Percentiles rank a stretch among this genome's conserved stretches.
phyloP scores from a whole-genome alignment of 2,888 invertebrate genomes.

The Cantharis flavilabris region DNA sequence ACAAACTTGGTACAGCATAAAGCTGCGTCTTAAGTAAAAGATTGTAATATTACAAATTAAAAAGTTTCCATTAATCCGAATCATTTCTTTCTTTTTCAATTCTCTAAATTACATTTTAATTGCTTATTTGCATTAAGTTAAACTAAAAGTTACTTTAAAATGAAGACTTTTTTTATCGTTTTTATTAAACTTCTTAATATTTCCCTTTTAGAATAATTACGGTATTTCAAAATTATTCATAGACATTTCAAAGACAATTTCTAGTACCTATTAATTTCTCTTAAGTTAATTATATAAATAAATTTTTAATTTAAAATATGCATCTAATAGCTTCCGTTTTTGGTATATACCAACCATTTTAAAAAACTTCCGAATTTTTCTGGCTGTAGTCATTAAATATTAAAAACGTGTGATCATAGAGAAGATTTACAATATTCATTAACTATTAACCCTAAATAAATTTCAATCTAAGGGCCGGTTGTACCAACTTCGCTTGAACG shows the following conservation, averaged over 20 bases:
- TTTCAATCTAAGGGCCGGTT: too few relatives aligned
- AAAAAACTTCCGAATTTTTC: too few relatives aligned
- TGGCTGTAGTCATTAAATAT: too few relatives aligned
- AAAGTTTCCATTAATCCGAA: background rate
- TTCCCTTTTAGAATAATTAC: background rate
- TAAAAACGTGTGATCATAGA: too few relatives aligned
- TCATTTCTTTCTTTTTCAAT: background rate
- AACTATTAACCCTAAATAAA: too few relatives aligned
- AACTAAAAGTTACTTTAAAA: background rate
- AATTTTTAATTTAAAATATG: background rate
- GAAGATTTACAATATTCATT: too few relatives aligned
- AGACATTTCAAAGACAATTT: background rate
- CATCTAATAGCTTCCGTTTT: too few relatives aligned
- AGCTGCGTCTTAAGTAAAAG: background rate
- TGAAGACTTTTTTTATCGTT: background rate
- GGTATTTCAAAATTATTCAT: too few relatives aligned
- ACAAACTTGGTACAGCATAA: background rate
- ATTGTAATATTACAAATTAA: background rate
- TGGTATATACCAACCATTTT: too few relatives aligned
- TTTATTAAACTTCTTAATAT: background rate
- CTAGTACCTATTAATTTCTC: background rate
- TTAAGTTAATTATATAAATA: background rate
- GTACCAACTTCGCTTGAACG: too few relatives aligned
- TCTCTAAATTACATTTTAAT: background rate
- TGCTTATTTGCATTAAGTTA: background rate